These are phyloP conservation scores for Gasterosteus nipponicus DNA, from an alignment of 2,113 vertebrate genomes.

Conservation along the genomic window DNA sequence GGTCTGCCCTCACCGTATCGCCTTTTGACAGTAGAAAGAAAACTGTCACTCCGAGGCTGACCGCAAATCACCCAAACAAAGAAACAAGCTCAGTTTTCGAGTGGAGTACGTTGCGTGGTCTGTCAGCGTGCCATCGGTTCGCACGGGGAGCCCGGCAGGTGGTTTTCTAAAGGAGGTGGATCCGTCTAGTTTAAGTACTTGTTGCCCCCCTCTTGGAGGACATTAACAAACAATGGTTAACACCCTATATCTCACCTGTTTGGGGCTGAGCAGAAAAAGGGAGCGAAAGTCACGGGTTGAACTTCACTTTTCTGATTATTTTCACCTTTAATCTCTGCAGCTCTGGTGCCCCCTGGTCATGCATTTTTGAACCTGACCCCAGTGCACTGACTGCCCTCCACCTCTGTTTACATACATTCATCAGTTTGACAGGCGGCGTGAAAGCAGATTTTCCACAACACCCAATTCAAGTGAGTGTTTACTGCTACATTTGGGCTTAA, in stretches of 20 bases:
- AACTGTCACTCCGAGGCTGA: constrained; percentile 59
- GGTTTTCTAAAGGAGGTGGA: constrained; percentile 42
- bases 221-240: constrained; percentile 35
- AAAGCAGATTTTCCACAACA: constrained; percentile 8
- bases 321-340: constrained; percentile 33
- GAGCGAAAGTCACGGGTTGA: constrained; percentile 29
- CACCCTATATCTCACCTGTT: constrained; percentile 3
- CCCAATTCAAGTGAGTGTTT: constrained; percentile 3
- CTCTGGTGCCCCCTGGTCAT: constrained; percentile 24
- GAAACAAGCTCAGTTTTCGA: constrained; percentile 62
- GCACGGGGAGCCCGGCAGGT: constrained; percentile 55
- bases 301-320: constrained; percentile 28
- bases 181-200: constrained; percentile 52
- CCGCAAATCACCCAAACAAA: constrained; percentile 60
- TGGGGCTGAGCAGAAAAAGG: too few species aligned
- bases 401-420: constrained; percentile 31
- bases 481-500: background rate
- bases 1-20: constrained; percentile 5
- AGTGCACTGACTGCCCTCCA: constrained; percentile 23
- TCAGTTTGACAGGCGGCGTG: constrained; percentile 47
- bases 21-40: constrained; percentile 45
- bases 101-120: constrained; percentile 51
- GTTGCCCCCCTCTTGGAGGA: constrained; percentile 59
- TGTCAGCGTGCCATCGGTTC: constrained; percentile 30
- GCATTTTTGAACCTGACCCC: constrained; percentile 37